phyloP scores from a whole-genome alignment of 92 coral and sea anemone genomes.

The Hydrozoanthus gracilis region DNA sequence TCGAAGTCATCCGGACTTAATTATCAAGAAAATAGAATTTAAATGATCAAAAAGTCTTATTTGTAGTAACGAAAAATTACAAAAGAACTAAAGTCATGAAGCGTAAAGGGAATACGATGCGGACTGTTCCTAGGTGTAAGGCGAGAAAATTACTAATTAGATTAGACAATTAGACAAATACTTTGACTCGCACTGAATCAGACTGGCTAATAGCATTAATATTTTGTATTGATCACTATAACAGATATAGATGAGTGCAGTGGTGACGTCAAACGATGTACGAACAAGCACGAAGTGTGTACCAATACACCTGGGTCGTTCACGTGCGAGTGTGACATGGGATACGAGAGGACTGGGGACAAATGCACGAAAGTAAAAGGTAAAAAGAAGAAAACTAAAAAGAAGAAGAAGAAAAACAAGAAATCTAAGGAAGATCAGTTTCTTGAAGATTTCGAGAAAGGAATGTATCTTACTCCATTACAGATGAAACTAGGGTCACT shows the following conservation, averaged over 20 bases:
- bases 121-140: too few relatives aligned
- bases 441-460: conserved; percentile 78
- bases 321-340: conserved; percentile 83
- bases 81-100: too few relatives aligned
- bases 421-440: conserved; percentile 71
- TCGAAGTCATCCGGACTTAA: too few relatives aligned
- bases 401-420: conserved; percentile 65
- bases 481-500: conserved; percentile 86
- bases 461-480: conserved; percentile 67
- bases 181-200: too few relatives aligned
- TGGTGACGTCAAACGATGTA: conserved; percentile 62
- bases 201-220: too few relatives aligned
- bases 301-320: conserved; percentile 82
- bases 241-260: conserved; percentile 92
- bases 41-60: too few relatives aligned
- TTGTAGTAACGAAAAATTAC: too few relatives aligned
- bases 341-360: conserved; percentile 79
- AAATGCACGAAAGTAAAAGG: conserved; percentile 78
- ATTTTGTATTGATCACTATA: background rate
- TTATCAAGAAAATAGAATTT: too few relatives aligned
- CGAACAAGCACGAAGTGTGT: conserved; percentile 75
- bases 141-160: too few relatives aligned
- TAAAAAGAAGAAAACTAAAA: conserved; percentile 78
- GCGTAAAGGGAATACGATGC: too few relatives aligned
- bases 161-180: too few relatives aligned